These are phyloP conservation scores for Volucella bombylans DNA, from an alignment of 2,888 invertebrate species.

Conservation along the genomic window DNA sequence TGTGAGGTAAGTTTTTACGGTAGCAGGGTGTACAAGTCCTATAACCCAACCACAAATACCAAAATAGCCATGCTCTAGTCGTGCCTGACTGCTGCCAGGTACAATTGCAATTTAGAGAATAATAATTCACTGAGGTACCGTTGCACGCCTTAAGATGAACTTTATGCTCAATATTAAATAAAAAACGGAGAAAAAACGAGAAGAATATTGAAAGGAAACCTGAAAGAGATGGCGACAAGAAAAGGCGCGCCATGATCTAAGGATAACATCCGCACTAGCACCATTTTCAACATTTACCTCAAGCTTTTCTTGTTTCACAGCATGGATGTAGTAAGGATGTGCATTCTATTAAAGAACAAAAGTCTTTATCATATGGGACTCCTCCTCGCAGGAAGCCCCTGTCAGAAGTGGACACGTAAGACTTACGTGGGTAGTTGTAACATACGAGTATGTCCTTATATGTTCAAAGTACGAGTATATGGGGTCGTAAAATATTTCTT, in stretches of 20 bases:
- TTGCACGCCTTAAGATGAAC: slow-evolving; percentile 49
- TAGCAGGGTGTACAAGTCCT: not conserved
- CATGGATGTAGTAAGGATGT: not conserved
- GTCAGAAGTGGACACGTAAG: not conserved
- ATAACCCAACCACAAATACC: slow-evolving; percentile 8
- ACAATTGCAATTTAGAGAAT: slow-evolving; percentile 54
- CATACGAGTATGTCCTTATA: not conserved
- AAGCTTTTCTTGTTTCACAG: not conserved
- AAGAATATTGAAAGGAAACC: not conserved
- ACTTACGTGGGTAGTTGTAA: not conserved
- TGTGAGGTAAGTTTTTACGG: slow-evolving; percentile 7
- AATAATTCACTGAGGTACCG: slow-evolving; percentile 46
- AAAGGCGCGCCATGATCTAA: not conserved
- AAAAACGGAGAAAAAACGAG: slow-evolving; percentile 12
- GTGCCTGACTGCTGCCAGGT: slow-evolving; percentile 2
- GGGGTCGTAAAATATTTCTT: not conserved
- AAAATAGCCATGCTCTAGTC: not conserved
- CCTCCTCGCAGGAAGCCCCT: no score
- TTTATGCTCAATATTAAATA: slow-evolving; percentile 23
- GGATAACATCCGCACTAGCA: no score
- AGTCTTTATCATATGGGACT: not conserved
- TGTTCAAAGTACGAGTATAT: slow-evolving; percentile 7
- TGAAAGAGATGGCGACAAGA: not conserved
- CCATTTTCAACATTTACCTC: no score
- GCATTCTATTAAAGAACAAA: not conserved